A percentile compares a stretch with the other conserved stretches of the same genome.
These are phyloP conservation scores for Oriolus oriolus DNA, from an alignment of 2,113 vertebrate genomes.

Conservation along the genomic window DNA sequence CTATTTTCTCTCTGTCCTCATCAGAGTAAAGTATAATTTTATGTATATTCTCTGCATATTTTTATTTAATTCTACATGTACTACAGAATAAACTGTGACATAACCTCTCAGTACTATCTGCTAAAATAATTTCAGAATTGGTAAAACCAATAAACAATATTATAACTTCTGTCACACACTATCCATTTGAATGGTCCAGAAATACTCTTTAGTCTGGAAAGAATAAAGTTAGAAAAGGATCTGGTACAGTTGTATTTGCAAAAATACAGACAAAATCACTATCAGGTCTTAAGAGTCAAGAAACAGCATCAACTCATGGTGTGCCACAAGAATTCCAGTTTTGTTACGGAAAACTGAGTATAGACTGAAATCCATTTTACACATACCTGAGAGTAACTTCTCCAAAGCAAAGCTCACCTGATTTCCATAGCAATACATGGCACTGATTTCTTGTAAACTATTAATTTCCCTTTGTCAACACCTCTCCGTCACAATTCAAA, in stretches of 20 bases:
- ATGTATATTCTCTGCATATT: background rate
- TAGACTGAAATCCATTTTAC: background rate
- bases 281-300: background rate
- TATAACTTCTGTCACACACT: background rate
- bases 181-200: background rate
- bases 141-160: background rate
- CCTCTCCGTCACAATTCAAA: background rate
- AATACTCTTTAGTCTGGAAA: background rate
- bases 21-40: background rate
- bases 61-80: background rate
- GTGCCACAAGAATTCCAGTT: background rate
- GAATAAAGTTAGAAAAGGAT: background rate
- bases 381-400: background rate
- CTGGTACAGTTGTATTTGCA: background rate
- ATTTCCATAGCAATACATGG: background rate
- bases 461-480: background rate
- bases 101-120: background rate
- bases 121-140: background rate
- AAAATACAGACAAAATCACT: background rate
- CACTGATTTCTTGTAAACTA: background rate
- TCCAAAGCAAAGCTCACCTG: background rate
- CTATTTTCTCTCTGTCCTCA: background rate
- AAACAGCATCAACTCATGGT: background rate
- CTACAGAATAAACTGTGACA: background rate
- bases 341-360: background rate